A percentile compares a stretch with the other conserved stretches of the same genome.
phyloP scores from a whole-genome alignment of 2,113 vertebrate genomes.

The Vulpes lagopus region DNA sequence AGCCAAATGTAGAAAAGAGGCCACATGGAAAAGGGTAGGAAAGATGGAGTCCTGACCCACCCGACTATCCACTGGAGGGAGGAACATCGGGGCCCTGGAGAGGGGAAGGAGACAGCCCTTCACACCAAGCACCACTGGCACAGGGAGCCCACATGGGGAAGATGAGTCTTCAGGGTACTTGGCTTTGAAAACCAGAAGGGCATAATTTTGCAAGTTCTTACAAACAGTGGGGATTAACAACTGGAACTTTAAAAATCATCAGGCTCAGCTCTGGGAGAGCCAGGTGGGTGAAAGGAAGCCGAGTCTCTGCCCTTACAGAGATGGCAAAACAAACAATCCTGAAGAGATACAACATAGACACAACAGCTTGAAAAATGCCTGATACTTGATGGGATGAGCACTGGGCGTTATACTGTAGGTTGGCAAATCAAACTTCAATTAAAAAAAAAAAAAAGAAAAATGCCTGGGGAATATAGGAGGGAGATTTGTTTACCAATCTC shows the following conservation, averaged over 20 bases:
- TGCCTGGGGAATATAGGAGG: neutral
- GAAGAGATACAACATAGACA: neutral
- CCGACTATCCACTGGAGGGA: neutral
- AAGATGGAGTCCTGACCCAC: neutral
- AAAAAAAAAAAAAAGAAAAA: neutral
- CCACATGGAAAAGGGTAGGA: neutral
- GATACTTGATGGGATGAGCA: no score
- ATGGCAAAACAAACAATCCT: neutral
- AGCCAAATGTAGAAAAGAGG: neutral
- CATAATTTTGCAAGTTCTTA: neutral
- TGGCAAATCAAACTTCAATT: no score
- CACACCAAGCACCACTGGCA: neutral
- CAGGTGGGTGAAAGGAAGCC: neutral
- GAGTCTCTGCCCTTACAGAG: neutral
- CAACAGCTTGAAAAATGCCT: neutral
- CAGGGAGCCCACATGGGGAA: neutral
- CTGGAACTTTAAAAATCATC: neutral
- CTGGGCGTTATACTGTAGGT: no score
- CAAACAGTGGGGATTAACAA: neutral
- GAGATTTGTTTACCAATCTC: neutral
- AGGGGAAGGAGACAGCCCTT: neutral
- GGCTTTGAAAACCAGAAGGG: neutral
- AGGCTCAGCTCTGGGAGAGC: neutral
- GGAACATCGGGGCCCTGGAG: neutral
- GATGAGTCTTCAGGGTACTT: neutral